Evolutionary conservation across 2,113 vertebrate species (phyloP).

Genomic region (Morphnarchus princeps): DNA sequence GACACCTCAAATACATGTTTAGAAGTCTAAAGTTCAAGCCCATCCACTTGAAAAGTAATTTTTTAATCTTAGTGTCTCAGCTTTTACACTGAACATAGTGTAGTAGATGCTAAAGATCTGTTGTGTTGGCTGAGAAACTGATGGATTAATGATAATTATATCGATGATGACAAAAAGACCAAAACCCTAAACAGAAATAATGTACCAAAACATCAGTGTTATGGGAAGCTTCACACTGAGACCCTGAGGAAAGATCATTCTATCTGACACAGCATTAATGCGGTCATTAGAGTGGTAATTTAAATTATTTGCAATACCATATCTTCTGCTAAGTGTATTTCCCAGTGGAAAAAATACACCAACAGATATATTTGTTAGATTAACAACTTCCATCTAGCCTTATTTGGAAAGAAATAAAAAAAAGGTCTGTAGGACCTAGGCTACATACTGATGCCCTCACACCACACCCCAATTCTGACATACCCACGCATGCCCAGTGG

Average conservation of each 20-base stretch:
- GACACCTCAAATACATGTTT: neutral
- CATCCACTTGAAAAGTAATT: neutral
- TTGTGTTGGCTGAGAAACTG: neutral
- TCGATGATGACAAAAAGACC: neutral
- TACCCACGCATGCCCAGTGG: rapidly evolving
- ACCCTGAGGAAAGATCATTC: neutral
- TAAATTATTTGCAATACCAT: neutral
- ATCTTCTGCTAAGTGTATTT: neutral
- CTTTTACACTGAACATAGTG: neutral
- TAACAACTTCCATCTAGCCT: neutral
- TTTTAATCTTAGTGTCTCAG: neutral
- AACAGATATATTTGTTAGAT: neutral
- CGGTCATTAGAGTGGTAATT: neutral
- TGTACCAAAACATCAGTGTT: neutral
- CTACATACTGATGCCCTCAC: rapidly evolving
- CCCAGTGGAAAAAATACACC: neutral
- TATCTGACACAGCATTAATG: neutral
- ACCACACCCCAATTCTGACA: neutral
- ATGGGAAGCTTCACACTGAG: neutral
- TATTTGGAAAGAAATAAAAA: neutral
- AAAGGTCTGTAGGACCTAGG: neutral
- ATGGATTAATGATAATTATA: neutral
- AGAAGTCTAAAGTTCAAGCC: neutral
- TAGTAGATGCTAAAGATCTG: neutral
- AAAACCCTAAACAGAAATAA: neutral